These are phyloP conservation scores for Echinometra lucunter DNA, from an alignment of 53 echinoderm and acorn worm species.

Conservation along the genomic window DNA sequence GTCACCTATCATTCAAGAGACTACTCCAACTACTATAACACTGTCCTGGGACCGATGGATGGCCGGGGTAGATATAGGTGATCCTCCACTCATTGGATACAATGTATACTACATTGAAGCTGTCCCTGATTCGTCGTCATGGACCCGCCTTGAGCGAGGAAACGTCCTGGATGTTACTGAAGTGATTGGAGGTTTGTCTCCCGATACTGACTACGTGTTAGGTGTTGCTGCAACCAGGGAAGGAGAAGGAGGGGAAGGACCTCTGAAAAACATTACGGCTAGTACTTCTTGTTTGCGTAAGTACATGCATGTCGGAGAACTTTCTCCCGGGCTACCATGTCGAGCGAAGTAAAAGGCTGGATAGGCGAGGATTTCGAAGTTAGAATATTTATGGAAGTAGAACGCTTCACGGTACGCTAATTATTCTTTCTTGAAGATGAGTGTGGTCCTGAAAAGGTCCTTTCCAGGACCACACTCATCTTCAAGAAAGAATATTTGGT, in stretches of 20 bases:
- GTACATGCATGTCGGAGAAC: background rate
- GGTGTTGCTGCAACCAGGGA: background rate
- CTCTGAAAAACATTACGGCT: background rate
- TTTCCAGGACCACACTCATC: too few species aligned
- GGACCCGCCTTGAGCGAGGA: background rate
- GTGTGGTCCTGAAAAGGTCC: too few species aligned
- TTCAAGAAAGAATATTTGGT: too few species aligned
- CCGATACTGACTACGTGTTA: conserved; percentile 18
- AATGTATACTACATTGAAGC: conserved; percentile 23
- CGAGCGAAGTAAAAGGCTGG: too few species aligned
- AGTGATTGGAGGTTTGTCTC: background rate
- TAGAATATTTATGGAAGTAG: too few species aligned
- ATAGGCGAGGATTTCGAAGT: too few species aligned
- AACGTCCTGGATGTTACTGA: background rate
- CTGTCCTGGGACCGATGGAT: conserved; percentile 1
- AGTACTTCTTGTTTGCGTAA: conserved; percentile 20
- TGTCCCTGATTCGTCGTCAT: background rate
- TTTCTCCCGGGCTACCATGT: background rate
- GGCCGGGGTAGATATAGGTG: background rate
- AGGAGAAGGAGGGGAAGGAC: conserved; percentile 24
- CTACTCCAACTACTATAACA: background rate
- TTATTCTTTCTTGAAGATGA: too few species aligned
- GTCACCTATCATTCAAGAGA: background rate
- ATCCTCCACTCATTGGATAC: conserved; percentile 40
- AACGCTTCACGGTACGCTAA: too few species aligned